Percentiles rank a stretch among this genome's conserved stretches.
Evolutionary conservation across 1,140 invertebrate species (phyloP).

Genomic region (Heterodera schachtii): DNA sequence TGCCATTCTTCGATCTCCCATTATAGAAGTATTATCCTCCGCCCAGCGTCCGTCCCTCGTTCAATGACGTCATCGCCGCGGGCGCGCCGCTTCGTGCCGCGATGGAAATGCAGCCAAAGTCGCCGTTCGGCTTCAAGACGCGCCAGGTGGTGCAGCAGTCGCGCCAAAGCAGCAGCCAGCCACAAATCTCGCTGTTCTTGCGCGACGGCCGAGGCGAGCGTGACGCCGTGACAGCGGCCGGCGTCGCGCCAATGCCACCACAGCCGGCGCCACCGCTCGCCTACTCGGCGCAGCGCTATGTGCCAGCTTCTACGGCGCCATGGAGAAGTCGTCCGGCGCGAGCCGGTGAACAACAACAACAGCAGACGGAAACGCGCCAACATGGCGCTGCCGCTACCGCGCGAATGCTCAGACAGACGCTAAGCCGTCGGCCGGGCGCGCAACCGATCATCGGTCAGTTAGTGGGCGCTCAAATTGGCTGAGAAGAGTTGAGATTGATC

Average conservation of each 20-base stretch:
- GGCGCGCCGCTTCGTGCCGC: conserved; percentile 4
- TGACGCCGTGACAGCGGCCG: background rate
- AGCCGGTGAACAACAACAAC: background rate
- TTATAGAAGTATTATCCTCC: conserved; percentile 7
- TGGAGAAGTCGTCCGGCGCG: background rate
- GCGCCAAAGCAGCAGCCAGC: background rate
- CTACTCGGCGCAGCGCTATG: background rate
- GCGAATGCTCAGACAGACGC: conserved; percentile 3
- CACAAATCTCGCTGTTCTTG: background rate
- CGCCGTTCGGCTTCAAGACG: background rate
- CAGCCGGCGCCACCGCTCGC: background rate
- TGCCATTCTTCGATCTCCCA: background rate
- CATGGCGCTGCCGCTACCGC: background rate
- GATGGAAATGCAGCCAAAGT: conserved; percentile 15
- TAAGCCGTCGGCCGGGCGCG: background rate
- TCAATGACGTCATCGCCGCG: conserved; percentile 6
- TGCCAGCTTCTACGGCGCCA: background rate
- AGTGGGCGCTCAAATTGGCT: background rate
- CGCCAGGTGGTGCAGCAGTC: background rate
- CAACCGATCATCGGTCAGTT: conserved; percentile 13
- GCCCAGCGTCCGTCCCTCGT: conserved; percentile 8
- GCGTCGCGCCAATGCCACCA: background rate
- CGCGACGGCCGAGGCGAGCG: background rate
- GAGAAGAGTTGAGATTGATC: background rate
- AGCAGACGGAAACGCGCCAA: background rate